Conservation (phyloP, 2,113 vertebrate species). For the Poecile atricapillus region DNA sequence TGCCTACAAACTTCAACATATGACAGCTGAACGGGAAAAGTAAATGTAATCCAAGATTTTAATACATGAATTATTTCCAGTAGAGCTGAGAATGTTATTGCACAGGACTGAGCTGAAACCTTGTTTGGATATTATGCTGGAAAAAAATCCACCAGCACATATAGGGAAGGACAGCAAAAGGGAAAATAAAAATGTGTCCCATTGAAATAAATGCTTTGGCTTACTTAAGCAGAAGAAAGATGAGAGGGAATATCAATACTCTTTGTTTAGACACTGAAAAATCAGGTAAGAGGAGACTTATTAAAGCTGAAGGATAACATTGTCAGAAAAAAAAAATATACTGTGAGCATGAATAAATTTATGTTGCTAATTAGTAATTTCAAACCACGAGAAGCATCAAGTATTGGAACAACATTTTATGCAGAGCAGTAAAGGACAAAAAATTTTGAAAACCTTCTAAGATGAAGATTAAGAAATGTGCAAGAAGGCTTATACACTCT, state of each 20-base stretch:
- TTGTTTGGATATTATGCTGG: not conserved
- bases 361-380: not conserved
- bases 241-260: not conserved
- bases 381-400: not conserved
- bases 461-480: not conserved
- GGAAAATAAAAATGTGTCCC: not conserved
- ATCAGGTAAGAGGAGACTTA: not conserved
- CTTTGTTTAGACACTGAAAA: not conserved
- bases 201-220: not conserved
- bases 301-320: not conserved
- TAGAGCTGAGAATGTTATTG: not conserved
- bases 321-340: not conserved
- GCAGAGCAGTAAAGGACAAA: constrained; percentile 1
- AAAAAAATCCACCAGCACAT: not conserved
- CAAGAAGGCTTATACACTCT: not conserved
- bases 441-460: not conserved
- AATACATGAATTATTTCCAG: not conserved
- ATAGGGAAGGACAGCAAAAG: not conserved
- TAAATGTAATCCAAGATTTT: not conserved
- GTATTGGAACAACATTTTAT: not conserved
- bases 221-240: not conserved
- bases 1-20: not conserved
- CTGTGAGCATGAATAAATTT: constrained; percentile 52
- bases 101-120: not conserved
- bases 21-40: not conserved